phyloP scores from a whole-genome alignment of 1,140 invertebrate genomes.

The Atta colombica region DNA sequence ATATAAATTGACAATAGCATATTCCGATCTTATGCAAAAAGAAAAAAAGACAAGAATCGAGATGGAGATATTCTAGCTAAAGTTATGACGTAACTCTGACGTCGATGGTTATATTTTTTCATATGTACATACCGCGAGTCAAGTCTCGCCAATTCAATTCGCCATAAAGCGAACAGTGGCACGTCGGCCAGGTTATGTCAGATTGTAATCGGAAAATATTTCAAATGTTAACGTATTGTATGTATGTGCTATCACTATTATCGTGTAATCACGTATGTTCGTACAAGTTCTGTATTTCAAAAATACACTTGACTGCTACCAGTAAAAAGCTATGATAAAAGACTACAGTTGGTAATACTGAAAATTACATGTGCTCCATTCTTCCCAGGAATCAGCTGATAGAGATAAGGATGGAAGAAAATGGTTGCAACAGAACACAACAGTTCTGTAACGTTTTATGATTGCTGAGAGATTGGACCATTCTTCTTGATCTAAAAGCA shows the following conservation, averaged over 20 bases:
- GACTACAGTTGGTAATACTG: neutral
- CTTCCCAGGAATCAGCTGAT: too few species aligned
- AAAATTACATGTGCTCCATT: neutral
- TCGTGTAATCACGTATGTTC: neutral
- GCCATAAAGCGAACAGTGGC: slow-evolving; percentile 1
- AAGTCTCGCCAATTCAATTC: neutral
- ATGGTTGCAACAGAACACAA: too few species aligned
- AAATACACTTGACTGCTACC: neutral
- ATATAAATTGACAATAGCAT: neutral
- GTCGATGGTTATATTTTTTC: neutral
- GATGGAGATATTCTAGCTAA: neutral
- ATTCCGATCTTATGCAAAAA: neutral
- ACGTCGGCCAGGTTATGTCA: slow-evolving; percentile 3
- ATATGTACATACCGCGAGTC: neutral
- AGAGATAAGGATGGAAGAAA: too few species aligned
- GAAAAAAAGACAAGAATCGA: neutral
- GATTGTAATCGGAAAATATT: neutral
- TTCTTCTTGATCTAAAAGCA: too few species aligned
- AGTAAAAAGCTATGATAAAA: neutral
- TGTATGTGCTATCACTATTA: too few species aligned
- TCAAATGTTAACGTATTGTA: neutral
- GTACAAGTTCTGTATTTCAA: neutral
- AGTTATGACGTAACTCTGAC: slow-evolving; percentile 8
- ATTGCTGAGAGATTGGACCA: too few species aligned
- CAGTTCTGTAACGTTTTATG: too few species aligned